Evolutionary conservation across 2,888 invertebrate species (phyloP), one percentile per base, ranked within the genome.

Genomic region (Rhopalosiphum nymphaeae): DNA sequence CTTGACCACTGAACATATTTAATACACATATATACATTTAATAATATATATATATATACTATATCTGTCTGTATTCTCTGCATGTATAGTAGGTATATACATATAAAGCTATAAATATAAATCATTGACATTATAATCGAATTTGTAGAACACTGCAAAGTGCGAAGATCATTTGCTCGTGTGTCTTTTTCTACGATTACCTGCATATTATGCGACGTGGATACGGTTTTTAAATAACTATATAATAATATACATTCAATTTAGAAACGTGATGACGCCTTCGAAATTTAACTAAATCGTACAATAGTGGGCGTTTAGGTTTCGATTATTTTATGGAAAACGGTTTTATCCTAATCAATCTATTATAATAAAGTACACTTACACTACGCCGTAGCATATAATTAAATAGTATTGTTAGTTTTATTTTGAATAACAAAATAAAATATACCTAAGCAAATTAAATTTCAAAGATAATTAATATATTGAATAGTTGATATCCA

Each of bases 61-160:
- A 21, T 36, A 78, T 42, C 78, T 78, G 78, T 78, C 78, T 78
- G 78, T 36, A 36, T 9, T 36, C 36, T 36, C 36, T 7, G 2
- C 36, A 3, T 78, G 3, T 36, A 78, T 13, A 61, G 29, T 46
- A 46, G 44, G 44, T n/a, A 67, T n/a, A 67, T 36, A 78, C 9
- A 21, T 78, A 11, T 29, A 61, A 78, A 67, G 46, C 90, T 61
- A 21, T 25, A n/a, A 46, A 46, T 25, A 61, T 90, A 90, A 90
- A 90, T 90, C 90, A 90, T 90, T 90, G 44, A n/a, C 61, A 67
- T n/a, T 90, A 67, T 90, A 90, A 90, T 90, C 67, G 90, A 90
- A 90, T 90, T 90, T 90, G 90, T 90, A 67, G n/a, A 61, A 61
- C 46, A 61, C 21, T 25, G 61, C 25, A 25, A n/a, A 46, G n/a